Evolutionary conservation across 2,888 invertebrate genomes (phyloP).

Genomic region (Bhutanitis thaidina): DNA sequence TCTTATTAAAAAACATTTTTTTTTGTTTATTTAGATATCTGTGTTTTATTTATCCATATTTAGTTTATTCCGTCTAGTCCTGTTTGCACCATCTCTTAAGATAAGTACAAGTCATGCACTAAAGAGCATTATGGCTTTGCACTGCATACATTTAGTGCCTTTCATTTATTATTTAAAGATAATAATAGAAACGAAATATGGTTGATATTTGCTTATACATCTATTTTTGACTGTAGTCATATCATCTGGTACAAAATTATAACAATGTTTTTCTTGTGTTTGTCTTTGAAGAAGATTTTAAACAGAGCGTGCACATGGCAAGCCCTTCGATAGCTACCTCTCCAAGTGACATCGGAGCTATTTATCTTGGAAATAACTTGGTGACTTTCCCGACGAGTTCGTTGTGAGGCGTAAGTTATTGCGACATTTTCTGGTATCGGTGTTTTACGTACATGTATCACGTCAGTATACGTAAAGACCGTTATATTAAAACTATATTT

Average conservation of each 20-base stretch:
- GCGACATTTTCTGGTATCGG: conserved; percentile 49
- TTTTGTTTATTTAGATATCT: too few species aligned
- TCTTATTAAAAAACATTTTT: too few species aligned
- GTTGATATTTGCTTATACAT: conserved; percentile 27
- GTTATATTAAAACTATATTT: conserved; percentile 27
- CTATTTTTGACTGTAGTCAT: conserved; percentile 2
- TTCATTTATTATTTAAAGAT: not conserved
- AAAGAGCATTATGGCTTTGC: conserved; percentile 31
- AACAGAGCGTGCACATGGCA: conserved; percentile 60
- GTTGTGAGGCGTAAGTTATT: conserved; percentile 45
- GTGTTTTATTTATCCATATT: not conserved
- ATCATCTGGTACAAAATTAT: conserved; percentile 39
- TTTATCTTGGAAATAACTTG: conserved; percentile 72
- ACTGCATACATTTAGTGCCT: not conserved
- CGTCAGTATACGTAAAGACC: conserved; percentile 15
- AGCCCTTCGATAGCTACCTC: conserved; percentile 55
- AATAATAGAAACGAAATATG: conserved; percentile 17
- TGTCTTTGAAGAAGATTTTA: conserved; percentile 71
- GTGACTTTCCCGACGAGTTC: conserved; percentile 48
- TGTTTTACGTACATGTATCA: conserved; percentile 44
- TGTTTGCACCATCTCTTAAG: conserved; percentile 29
- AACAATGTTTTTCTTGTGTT: conserved; percentile 71
- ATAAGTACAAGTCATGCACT: conserved; percentile 37
- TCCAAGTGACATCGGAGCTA: conserved; percentile 62
- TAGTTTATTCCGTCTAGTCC: not conserved